Conservation (phyloP, 2,888 invertebrate species). For the Cheilosia pagana region DNA sequence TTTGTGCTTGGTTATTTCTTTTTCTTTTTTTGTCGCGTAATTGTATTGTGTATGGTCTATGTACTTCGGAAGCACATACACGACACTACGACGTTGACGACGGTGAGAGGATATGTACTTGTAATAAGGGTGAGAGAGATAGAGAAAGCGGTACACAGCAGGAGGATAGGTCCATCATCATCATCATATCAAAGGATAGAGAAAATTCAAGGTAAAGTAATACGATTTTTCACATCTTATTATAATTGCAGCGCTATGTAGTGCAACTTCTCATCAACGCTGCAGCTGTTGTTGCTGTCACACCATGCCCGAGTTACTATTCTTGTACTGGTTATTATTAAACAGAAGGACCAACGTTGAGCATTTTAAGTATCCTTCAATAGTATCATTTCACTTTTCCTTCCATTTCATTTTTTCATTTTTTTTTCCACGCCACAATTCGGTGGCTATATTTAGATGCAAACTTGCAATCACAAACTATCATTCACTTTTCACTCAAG, state of each 20-base stretch:
- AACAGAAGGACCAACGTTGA: conserved; percentile 21
- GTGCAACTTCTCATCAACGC: conserved; percentile 54
- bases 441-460: conserved; percentile 46
- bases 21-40: conserved; percentile 45
- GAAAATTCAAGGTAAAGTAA: conserved; percentile 75
- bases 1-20: not conserved
- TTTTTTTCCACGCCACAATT: conserved; percentile 4
- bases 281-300: conserved; percentile 39
- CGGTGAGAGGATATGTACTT: conserved; percentile 53
- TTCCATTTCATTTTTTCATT: conserved; percentile 23
- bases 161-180: conserved; percentile 73
- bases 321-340: conserved; percentile 22
- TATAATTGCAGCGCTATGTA: conserved; percentile 67
- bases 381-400: conserved; percentile 56
- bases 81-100: conserved; percentile 62
- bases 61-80: conserved; percentile 67
- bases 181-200: conserved; percentile 71
- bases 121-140: conserved; percentile 67
- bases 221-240: conserved; percentile 68
- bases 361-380: conserved; percentile 67
- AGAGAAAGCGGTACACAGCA: conserved; percentile 65
- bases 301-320: conserved; percentile 9
- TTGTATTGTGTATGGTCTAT: conserved; percentile 70
- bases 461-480: conserved; percentile 52
- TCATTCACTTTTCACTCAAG: conserved; percentile 46